Evolutionary conservation across 2,113 vertebrate genomes (phyloP).

Genomic region (Cavia aperea): DNA sequence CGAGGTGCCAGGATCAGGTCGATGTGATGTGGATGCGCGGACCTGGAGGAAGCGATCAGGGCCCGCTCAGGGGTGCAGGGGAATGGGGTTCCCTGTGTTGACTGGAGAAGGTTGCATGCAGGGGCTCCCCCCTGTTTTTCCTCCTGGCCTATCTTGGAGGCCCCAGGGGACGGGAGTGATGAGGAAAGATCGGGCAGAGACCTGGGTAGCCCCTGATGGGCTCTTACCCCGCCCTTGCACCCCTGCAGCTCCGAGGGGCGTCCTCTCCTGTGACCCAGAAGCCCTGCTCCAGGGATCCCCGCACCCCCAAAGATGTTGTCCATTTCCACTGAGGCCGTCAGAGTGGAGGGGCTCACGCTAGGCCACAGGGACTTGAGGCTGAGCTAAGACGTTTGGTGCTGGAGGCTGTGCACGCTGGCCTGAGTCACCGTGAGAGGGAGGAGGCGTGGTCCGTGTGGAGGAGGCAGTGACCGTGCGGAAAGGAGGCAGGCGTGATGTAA

Average conservation of each 20-base stretch:
- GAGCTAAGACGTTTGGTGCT: not conserved
- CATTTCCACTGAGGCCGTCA: not conserved
- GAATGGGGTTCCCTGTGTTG: not conserved
- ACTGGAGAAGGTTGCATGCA: not conserved
- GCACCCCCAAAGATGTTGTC: not conserved
- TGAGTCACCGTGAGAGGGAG: not conserved
- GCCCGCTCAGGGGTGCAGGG: not conserved
- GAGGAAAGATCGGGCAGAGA: too few species aligned
- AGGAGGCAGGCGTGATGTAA: not conserved
- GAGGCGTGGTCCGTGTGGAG: not conserved
- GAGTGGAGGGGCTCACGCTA: not conserved
- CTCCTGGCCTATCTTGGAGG: not conserved
- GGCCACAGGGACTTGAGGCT: not conserved
- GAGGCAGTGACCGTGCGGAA: not conserved
- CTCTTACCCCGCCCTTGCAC: too few species aligned
- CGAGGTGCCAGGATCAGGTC: not conserved
- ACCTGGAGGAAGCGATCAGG: not conserved
- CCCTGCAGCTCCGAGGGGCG: not conserved
- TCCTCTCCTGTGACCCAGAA: not conserved
- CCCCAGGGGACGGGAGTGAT: too few species aligned
- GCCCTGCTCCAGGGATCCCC: not conserved
- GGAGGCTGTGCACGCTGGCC: not conserved
- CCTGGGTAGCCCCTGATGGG: too few species aligned
- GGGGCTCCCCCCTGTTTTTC: not conserved
- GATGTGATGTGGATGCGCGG: not conserved